Conservation (phyloP, 2,113 vertebrate species). For the Embiotoca jacksoni region DNA sequence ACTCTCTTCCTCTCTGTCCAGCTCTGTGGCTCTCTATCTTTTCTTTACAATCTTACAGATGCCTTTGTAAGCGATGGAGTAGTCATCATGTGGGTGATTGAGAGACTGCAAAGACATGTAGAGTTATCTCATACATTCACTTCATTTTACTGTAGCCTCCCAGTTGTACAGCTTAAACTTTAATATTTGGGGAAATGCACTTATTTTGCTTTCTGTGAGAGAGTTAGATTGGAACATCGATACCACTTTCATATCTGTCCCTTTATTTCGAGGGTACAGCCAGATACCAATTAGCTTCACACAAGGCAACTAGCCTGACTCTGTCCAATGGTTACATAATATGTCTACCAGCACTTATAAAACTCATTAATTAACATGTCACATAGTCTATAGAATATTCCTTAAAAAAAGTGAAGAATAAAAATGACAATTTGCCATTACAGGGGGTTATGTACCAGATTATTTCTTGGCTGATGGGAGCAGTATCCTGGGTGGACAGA, state of each 20-base stretch:
- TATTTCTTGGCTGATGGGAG: not conserved
- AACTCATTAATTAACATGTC: not conserved
- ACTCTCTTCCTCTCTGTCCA: constrained; percentile 41
- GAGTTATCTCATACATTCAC: constrained; percentile 34
- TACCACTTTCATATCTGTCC: not conserved
- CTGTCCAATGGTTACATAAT: not conserved
- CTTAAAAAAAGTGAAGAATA: not conserved
- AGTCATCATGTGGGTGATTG: constrained; percentile 33
- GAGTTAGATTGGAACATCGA: constrained; percentile 6
- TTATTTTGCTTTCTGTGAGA: not conserved
- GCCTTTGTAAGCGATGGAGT: constrained; percentile 45
- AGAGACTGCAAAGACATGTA: constrained; percentile 44
- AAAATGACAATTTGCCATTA: not conserved
- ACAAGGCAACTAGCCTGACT: constrained; percentile 14
- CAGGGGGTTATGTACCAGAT: not conserved
- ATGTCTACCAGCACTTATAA: not conserved
- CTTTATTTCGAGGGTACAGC: constrained; percentile 5
- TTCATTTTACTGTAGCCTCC: constrained; percentile 22
- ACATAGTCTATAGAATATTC: not conserved
- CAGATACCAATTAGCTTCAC: not conserved
- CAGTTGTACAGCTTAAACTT: constrained; percentile 3
- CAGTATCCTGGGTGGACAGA: not conserved
- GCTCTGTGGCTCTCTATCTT: constrained; percentile 21
- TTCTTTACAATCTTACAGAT: constrained; percentile 56
- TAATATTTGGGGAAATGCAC: not conserved